A percentile compares a stretch with the other conserved stretches of the same genome.
These are phyloP conservation scores for Asbolus verrucosus DNA, from an alignment of 1,140 invertebrate genomes.

Conservation along the genomic window DNA sequence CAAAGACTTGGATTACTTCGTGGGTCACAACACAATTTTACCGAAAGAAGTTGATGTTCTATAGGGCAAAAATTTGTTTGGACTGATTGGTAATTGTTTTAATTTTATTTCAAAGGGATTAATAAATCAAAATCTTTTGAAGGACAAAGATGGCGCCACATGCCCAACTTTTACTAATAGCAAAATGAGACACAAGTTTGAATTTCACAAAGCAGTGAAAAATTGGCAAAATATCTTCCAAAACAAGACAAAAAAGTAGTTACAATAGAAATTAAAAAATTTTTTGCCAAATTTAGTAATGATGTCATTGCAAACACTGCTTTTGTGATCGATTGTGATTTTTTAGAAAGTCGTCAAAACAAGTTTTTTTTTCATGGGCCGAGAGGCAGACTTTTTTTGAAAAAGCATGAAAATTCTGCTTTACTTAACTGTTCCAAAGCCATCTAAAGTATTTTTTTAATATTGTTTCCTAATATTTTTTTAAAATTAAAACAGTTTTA, in stretches of 20 bases:
- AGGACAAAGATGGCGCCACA: conserved; percentile 69
- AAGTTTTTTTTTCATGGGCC: conserved; percentile 66
- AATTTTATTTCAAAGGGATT: not conserved
- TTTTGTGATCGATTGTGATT: conserved; percentile 66
- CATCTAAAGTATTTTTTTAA: conserved; percentile 40
- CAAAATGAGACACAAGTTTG: conserved; percentile 70
- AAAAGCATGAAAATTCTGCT: conserved; percentile 45
- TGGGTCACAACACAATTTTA: conserved; percentile 68
- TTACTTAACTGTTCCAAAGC: conserved; percentile 20
- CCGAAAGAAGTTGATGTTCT: conserved; percentile 67
- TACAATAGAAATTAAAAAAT: conserved; percentile 46
- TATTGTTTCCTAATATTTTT: conserved; percentile 1
- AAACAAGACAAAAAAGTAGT: conserved; percentile 19
- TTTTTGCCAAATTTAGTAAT: conserved; percentile 63
- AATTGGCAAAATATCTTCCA: conserved; percentile 55
- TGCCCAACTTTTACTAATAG: conserved; percentile 72
- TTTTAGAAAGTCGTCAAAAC: conserved; percentile 64
- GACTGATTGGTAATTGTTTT: conserved; percentile 64
- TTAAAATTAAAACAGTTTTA: too few relatives aligned
- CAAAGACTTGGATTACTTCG: conserved; percentile 76
- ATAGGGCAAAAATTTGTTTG: conserved; percentile 68
- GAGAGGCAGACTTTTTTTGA: conserved; percentile 49
- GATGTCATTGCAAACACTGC: conserved; percentile 66
- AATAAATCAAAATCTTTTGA: conserved; percentile 56
- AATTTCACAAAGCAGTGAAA: conserved; percentile 62